These are phyloP conservation scores for Pseudomyrmex gracilis DNA, from an alignment of 1,140 invertebrate species.

Conservation along the genomic window DNA sequence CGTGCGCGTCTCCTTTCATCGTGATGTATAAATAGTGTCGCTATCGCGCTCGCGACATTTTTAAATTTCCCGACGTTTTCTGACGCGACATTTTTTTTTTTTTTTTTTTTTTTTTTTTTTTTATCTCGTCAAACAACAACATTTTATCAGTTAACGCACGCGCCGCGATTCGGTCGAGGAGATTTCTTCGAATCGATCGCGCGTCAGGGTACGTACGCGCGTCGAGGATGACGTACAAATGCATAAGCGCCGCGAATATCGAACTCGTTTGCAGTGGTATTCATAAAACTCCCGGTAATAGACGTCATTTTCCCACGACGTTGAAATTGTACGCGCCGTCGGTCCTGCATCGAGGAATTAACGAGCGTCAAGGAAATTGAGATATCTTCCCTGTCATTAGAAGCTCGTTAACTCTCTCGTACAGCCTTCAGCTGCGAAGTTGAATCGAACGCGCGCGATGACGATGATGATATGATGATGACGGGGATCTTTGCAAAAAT, in stretches of 20 bases:
- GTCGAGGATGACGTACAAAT: conserved; percentile 17
- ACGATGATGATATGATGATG: background rate
- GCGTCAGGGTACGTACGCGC: background rate
- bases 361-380: conserved; percentile 20
- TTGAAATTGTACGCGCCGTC: background rate
- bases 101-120: background rate
- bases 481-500: background rate
- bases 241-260: background rate
- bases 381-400: conserved; percentile 14
- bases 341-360: conserved; percentile 32
- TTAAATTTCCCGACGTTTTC: too few species aligned
- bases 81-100: too few species aligned
- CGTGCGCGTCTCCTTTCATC: too few species aligned
- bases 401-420: conserved; percentile 22
- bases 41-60: too few species aligned
- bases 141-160: background rate
- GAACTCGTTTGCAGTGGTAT: conserved; percentile 16
- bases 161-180: conserved; percentile 1
- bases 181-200: conserved; percentile 29
- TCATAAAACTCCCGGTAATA: conserved; percentile 36
- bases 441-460: background rate
- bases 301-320: conserved; percentile 25
- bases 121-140: background rate
- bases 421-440: background rate
- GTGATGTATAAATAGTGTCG: background rate